Percentiles rank a stretch among this genome's conserved stretches.
Evolutionary conservation across 30 jellyfish, hydroid and myxozoan species (phyloP).

Genomic region (Rhopilema esculentum): DNA sequence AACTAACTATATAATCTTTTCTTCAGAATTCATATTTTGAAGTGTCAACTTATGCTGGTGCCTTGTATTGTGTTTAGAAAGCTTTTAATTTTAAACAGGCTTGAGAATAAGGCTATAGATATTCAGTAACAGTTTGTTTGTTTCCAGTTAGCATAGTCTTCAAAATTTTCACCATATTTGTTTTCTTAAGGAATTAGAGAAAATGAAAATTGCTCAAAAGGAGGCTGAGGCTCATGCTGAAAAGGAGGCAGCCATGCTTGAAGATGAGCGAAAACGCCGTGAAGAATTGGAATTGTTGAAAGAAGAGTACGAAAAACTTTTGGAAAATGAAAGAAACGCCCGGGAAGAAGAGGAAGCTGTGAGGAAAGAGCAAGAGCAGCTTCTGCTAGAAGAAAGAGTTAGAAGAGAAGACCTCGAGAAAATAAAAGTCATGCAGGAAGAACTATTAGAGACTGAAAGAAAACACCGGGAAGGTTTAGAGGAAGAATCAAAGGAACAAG

Average conservation of each 20-base stretch:
- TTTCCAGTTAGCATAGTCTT: too few species aligned
- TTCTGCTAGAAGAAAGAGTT: conserved; percentile 86
- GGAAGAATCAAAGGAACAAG: conserved; percentile 95
- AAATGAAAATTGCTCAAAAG: conserved; percentile 81
- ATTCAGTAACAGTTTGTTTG: too few species aligned
- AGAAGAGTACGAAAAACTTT: conserved; percentile 86
- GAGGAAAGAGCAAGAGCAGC: conserved; percentile 65
- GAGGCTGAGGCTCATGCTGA: conserved; percentile 96
- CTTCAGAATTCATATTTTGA: too few species aligned
- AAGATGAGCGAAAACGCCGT: conserved; percentile 93
- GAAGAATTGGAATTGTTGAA: conserved; percentile 86
- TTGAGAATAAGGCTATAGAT: too few species aligned
- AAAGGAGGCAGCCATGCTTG: conserved; percentile 92
- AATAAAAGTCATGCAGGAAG: conserved; percentile 90
- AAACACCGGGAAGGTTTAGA: conserved; percentile 89
- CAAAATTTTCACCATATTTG: too few species aligned
- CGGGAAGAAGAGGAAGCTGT: conserved; percentile 87
- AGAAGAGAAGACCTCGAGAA: conserved; percentile 85
- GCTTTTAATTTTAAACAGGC: too few species aligned
- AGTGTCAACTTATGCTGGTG: too few species aligned
- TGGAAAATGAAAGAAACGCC: conserved; percentile 89
- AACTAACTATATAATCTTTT: too few species aligned
- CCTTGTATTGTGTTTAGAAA: too few species aligned
- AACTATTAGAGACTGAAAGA: conserved; percentile 80
- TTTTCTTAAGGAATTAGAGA: conserved; percentile 70